Conservation (phyloP, 2,113 vertebrate genomes). For the Maccullochella peelii region DNA sequence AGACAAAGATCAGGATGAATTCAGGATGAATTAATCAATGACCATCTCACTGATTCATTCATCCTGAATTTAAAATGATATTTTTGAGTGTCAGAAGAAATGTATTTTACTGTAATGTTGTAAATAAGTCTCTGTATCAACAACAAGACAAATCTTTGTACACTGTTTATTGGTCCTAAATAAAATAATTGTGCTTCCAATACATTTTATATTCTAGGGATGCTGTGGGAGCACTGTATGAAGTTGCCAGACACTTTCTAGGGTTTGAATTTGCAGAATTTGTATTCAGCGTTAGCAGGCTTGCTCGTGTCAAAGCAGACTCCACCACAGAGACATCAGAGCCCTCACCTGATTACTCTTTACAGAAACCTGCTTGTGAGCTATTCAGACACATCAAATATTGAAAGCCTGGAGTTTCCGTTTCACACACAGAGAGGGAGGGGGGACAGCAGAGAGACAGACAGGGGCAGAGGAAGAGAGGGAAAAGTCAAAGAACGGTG, state of each 20-base stretch:
- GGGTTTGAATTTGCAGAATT: background rate
- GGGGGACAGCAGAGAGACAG: slow-evolving; percentile 21
- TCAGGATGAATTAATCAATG: too few species aligned
- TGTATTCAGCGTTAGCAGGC: background rate
- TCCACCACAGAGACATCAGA: slow-evolving; percentile 70
- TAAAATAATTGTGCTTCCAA: background rate
- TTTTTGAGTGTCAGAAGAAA: background rate
- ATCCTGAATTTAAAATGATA: background rate
- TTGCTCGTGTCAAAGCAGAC: slow-evolving; percentile 48
- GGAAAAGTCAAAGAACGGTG: slow-evolving; percentile 38
- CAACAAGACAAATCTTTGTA: background rate
- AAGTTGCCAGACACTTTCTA: background rate
- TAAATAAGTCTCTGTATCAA: background rate
- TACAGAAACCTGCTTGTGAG: slow-evolving; percentile 84
- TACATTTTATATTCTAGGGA: background rate
- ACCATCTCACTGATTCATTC: background rate
- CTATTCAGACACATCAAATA: slow-evolving; percentile 87
- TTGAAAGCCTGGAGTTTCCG: slow-evolving; percentile 83
- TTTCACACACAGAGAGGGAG: slow-evolving; percentile 69
- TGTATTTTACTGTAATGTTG: background rate
- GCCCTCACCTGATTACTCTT: slow-evolving; percentile 73
- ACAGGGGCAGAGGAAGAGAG: slow-evolving; percentile 15
- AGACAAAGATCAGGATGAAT: background rate
- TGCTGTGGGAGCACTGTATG: background rate
- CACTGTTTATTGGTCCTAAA: too few species aligned